These are phyloP conservation scores for Chaetodon trifascialis DNA, from an alignment of 2,113 vertebrate genomes.

Conservation along the genomic window DNA sequence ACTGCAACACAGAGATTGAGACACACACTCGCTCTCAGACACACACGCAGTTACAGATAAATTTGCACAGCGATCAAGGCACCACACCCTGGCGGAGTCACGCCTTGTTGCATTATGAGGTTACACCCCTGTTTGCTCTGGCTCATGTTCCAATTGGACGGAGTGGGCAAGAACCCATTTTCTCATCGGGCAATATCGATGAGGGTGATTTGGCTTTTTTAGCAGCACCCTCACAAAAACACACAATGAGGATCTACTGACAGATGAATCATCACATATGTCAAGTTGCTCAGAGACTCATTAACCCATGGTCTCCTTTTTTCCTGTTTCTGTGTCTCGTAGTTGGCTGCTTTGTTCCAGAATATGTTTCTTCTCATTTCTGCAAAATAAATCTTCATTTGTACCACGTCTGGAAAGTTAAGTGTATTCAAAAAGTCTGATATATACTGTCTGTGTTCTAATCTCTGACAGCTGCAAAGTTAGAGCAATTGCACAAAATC, in stretches of 20 bases:
- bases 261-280: conserved; percentile 42
- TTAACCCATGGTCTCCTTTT: conserved; percentile 19
- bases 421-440: conserved; percentile 7
- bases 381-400: conserved; percentile 42
- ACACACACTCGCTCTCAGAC: neutral
- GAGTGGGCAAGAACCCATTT: conserved; percentile 48
- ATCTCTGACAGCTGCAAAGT: conserved; percentile 20
- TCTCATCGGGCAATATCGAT: conserved; percentile 51
- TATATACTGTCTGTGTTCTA: neutral
- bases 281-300: conserved; percentile 35
- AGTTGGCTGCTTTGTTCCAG: conserved; percentile 37
- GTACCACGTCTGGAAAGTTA: conserved; percentile 36
- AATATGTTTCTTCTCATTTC: conserved; percentile 31
- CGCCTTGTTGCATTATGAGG: conserved; percentile 63
- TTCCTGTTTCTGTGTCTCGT: conserved; percentile 35
- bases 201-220: conserved; percentile 55
- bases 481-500: neutral
- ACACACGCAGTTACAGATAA: conserved; percentile 27
- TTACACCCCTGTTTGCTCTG: conserved; percentile 78
- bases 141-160: conserved; percentile 55
- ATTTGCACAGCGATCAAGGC: conserved; percentile 37
- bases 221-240: conserved; percentile 17
- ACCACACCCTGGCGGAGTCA: conserved; percentile 67
- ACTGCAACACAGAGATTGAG: neutral
- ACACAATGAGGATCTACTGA: conserved; percentile 31